Base-by-base conservation (phyloP, 2,888 invertebrate genomes). In the Prosopocoilus inquinatus region DNA sequence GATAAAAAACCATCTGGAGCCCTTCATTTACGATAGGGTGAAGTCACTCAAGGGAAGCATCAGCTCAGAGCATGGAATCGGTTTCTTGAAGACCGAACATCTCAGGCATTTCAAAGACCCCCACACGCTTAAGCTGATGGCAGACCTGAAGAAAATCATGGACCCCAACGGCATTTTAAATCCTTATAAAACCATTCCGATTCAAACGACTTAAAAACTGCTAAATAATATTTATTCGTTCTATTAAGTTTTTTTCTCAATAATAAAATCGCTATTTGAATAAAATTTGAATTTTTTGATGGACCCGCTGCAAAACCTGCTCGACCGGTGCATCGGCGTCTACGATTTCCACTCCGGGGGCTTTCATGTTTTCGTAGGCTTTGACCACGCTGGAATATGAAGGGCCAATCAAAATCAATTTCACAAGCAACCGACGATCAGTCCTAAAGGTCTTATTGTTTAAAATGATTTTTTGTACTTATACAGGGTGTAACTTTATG, bases 51-150 rank as follows among this genome's bases (percentile, higher is more conserved):
- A 82, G 20, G 98, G 98, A 1, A 97, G 97, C 66, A 81, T 93
- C 1, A 96, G 96, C 72, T 96, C 98, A 0, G 99, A 99, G 76
- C 99, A 99, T 75, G 99, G 99, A 0, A 86, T 99, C 33, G 99
- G 97, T 0, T 91, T 94, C 70, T 85, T 89, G 57, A 95, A 96
- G 72, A 84, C 87, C 1, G 83, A 91, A 66, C 94, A 87, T 77
- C 83, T 96, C 50, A 85, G 87, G 63, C 90, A 88, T 75, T 91
- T 92, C 50, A 94, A 95, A 77, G 84, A 87, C 50, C 65, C 79
- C 12, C 82, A 86, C 12, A 89, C 93, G 1, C 83, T 96, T 33
- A 74, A 79, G 3, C 78, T 94, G 49, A 97, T 98, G 95, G 84
- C 83, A 50, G 80, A 87, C 47, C 75, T 98, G 49, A 99, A 99